Conservation (phyloP, 2,888 invertebrate species). For the Bimastos eiseni region DNA sequence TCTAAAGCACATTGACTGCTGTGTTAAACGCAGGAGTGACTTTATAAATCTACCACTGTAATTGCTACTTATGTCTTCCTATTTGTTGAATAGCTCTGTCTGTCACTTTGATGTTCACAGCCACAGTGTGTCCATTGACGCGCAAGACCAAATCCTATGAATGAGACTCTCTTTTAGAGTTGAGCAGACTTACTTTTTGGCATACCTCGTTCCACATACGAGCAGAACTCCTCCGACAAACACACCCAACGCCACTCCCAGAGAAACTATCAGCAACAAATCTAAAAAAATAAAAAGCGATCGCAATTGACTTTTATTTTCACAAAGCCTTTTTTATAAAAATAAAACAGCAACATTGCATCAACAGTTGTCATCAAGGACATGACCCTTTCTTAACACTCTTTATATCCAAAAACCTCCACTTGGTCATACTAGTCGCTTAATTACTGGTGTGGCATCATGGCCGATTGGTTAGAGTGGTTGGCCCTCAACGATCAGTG, state of each 20-base stretch:
- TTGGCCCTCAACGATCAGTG: too few species aligned
- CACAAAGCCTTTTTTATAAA: neutral
- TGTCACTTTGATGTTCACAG: neutral
- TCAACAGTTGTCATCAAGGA: neutral
- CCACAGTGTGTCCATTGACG: neutral
- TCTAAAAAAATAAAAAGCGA: conserved; percentile 31
- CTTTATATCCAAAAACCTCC: too few species aligned
- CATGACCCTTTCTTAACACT: neutral
- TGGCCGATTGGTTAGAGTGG: too few species aligned
- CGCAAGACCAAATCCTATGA: neutral
- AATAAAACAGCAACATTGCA: neutral
- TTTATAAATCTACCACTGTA: neutral
- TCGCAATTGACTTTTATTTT: neutral
- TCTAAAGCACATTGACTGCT: neutral
- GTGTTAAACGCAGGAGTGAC: neutral
- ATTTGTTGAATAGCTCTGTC: neutral
- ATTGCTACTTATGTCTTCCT: neutral
- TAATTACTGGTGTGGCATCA: too few species aligned
- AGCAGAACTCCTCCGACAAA: conserved; percentile 41
- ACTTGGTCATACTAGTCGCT: too few species aligned
- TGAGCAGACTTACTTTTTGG: conserved; percentile 37
- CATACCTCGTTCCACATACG: conserved; percentile 37
- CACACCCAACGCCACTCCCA: conserved; percentile 42
- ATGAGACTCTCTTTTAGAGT: neutral
- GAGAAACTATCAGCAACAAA: conserved; percentile 39